Evolutionary conservation across 1,140 invertebrate genomes (phyloP), one percentile per base, ranked within the genome.

Genomic region (Zaprionus capensis): DNA sequence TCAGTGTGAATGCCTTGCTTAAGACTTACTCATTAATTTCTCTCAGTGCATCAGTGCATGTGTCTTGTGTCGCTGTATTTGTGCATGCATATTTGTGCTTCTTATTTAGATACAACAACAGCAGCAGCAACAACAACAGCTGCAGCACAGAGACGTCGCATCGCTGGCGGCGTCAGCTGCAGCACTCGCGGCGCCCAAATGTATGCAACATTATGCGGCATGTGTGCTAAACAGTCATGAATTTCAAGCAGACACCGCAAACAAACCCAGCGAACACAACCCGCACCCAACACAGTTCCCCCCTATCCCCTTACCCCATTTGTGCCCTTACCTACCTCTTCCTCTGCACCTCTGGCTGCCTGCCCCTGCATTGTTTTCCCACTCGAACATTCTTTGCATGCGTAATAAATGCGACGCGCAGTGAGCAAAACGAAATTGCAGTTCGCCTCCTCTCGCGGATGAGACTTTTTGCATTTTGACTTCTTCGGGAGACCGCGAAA

Each of bases 181-280:
- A 79, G 79, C 71, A 78, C 46, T 76, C 63, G 81, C 64, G 73
- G 77, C 82, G 24, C 5, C 63, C 41, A 85, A 88, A 80, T 90
- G 82, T 71, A 90, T 90, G 85, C 85, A 79, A 90, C 81, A 90
- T 90, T 90, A 90, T 90, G 86, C 85, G 79, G 86, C 85, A 90
- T 90, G 85, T 90, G 85, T 83, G 69, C 85, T 82, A 90, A 90
- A 85, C 85, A 90, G 85, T 90, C 85, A 90, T 90, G 85, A 90
- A 90, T 90, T 90, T 85, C 82, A 90, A 90, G 76, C 85, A 90
- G 85, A 76, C 74, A 53, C 59, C 74, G 46, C 61, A 75, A 75
- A 63, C 67, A 71, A 75, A 31, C 41, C 31, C 31, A 34, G 31
- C 31, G 9, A 11, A 34, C 31, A 34, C 31, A 34, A 34, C 31